Base-by-base conservation (phyloP, 2,797 vertebrate genomes). In the Halcyon badia region DNA sequence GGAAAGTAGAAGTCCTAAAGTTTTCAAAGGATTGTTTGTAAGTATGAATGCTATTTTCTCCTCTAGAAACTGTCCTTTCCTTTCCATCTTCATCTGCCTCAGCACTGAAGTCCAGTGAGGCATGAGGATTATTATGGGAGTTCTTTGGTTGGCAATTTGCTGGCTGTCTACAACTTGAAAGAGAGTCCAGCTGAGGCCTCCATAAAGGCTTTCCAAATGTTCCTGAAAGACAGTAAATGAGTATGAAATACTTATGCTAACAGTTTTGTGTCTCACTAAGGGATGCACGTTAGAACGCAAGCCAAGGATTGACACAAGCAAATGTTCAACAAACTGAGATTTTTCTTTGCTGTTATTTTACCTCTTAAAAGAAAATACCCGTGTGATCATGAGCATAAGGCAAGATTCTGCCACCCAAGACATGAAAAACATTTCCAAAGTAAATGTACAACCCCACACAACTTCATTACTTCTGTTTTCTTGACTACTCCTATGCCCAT, bases 181-280 rank as follows among this genome's bases (percentile, higher is more conserved):
- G 95, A 17, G 98, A 96, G 28, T 99, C 99, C 87, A 98, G 97
- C 58, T 98, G 98, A 49, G 99, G 97, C 94, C 98, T 99, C 99
- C 99, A 99, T 54, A 99, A 97, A 83, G 99, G 97, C 93, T 99
- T 99, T 76, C 99, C 99, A 97, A 99, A 99, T 7, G 99, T 99
- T 83, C 99, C 99, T 99, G 96, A 51, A 98, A 98, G 44, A 96
- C 78, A 95, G 44, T 49, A 66, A 79, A 72, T 54, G 19, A 92
- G 57, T 58, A 81, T 60, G 35, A 77, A 92, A 83, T 37, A 84
- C 5, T 22, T 7, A 78, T 46, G 15, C 25, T 87, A 79, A 91
- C 49, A 72, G n/a, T 37, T 88, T 16, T 72, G 17, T 71, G n/a
- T 64, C 51, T 86, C 56, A 72, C 24, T 28, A 37, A 75, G 35